phyloP scores from a whole-genome alignment of 2,888 invertebrate genomes.

The Molorchus minor region DNA sequence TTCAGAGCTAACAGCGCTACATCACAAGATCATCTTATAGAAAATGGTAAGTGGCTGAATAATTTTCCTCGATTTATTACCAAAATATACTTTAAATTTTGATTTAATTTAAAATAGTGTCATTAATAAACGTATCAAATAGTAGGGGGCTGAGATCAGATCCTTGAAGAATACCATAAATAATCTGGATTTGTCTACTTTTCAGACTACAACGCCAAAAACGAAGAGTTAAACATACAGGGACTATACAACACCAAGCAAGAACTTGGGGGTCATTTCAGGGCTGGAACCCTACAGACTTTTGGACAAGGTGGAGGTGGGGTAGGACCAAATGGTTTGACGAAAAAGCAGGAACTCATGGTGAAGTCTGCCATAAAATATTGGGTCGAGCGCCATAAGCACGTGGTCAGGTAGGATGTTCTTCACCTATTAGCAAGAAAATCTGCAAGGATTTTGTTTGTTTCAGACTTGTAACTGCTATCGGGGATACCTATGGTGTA shows the following conservation, averaged over 20 bases:
- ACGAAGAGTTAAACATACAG: slow-evolving; percentile 72
- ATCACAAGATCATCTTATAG: slow-evolving; percentile 51
- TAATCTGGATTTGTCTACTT: background rate
- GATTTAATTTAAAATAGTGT: too few species aligned
- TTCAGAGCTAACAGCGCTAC: slow-evolving; percentile 69
- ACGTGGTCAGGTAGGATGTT: slow-evolving; percentile 77
- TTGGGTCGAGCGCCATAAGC: slow-evolving; percentile 90
- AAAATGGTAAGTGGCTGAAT: slow-evolving; percentile 44
- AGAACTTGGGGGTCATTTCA: slow-evolving; percentile 79
- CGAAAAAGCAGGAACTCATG: slow-evolving; percentile 84
- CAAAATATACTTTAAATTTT: background rate
- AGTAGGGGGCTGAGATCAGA: too few species aligned
- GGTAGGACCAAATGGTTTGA: slow-evolving; percentile 80
- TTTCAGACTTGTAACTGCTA: slow-evolving; percentile 78
- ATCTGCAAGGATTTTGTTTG: background rate
- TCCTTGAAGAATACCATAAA: too few species aligned
- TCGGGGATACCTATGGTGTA: slow-evolving; percentile 86
- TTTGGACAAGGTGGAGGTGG: slow-evolving; percentile 66
- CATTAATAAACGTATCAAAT: too few species aligned
- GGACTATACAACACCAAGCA: slow-evolving; percentile 81
- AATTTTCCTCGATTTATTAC: background rate
- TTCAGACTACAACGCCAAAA: slow-evolving; percentile 58
- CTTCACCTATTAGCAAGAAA: background rate
- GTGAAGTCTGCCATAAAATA: slow-evolving; percentile 89
- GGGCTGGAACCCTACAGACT: slow-evolving; percentile 74